Conservation (phyloP, 2,113 vertebrate genomes). For the Thamnophis sirtalis region DNA sequence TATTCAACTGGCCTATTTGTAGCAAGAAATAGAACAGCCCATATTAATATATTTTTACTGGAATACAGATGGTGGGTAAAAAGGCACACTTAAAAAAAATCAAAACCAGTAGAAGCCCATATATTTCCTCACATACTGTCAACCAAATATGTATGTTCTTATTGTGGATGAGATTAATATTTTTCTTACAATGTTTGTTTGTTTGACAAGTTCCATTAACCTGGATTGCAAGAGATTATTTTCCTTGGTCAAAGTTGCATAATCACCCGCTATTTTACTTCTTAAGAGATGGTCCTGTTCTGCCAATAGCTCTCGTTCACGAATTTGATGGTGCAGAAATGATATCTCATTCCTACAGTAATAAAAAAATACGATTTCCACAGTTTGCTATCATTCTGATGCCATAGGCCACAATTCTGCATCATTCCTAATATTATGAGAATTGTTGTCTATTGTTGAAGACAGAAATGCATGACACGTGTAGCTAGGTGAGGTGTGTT, state of each 20-base stretch:
- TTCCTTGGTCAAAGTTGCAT: slow-evolving; percentile 33
- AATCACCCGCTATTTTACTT: slow-evolving; percentile 45
- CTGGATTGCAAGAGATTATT: slow-evolving; percentile 29
- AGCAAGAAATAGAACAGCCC: background rate
- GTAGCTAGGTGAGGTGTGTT: background rate
- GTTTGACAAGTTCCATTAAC: slow-evolving; percentile 42
- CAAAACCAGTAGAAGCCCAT: background rate
- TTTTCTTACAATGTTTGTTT: slow-evolving; percentile 42
- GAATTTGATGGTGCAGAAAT: slow-evolving; percentile 44
- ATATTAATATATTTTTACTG: background rate
- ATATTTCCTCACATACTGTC: background rate
- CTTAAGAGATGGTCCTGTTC: slow-evolving; percentile 40
- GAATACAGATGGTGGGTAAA: background rate
- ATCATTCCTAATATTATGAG: background rate
- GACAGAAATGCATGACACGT: background rate
- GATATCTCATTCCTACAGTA: slow-evolving; percentile 39
- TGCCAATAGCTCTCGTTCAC: slow-evolving; percentile 34
- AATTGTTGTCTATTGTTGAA: background rate
- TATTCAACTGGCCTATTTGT: slow-evolving; percentile 14
- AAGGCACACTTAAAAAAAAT: background rate
- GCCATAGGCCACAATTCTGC: background rate
- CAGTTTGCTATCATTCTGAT: background rate
- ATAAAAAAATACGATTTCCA: background rate
- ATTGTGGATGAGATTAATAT: background rate
- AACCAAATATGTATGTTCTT: background rate